Base-by-base conservation (phyloP, 64 coral and sea anemone genomes). In the Platygyra sinensis region DNA sequence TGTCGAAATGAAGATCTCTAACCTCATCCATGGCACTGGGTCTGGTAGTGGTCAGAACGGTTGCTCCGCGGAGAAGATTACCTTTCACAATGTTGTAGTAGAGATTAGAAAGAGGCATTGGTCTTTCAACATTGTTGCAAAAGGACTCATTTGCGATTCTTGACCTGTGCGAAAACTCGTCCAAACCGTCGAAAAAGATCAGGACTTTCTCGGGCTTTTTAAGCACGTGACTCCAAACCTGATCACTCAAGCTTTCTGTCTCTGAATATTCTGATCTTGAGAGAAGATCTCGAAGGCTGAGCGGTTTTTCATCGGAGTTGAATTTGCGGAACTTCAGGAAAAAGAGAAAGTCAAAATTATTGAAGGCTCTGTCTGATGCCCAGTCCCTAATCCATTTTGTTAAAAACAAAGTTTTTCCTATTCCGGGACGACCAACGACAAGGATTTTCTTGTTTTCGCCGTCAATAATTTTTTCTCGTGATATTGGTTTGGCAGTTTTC, bases 171-270 rank as follows among this genome's bases (percentile, higher is more conserved):
- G 20, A 18, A 19, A 46, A 87, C 78, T 94, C 93, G 78, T 94
- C 93, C 24, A 90, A 61, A 62, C 93, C 93, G 42, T 94, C 93
- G 24, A 94, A 29, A 36, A 94, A 63, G 28, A 94, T 89, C 25
- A 89, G 31, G 14, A 77, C 69, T 77, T 30, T 64, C 24, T 87
- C 72, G 29, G 93, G 88, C 17, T 90, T 86, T 16, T 64, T 4
- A 0, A 25, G 0, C 9, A 94, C 80, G 25, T 87, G 87, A 8
- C 90, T 12, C 50, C 85, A 86, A 33, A 86, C 50, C 15, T 42
- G 39, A 80, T 94, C 93, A 62, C 72, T 61, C 2, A 80, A 8
- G 54, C 72, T 52, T 12, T 79, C 80, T 76, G 72, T 9, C 1
- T 74, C 74, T 20, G 60, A 88, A 17, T 73, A 18, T 36, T 67